phyloP scores from a whole-genome alignment of 2,113 vertebrate genomes.

The Conger conger region DNA sequence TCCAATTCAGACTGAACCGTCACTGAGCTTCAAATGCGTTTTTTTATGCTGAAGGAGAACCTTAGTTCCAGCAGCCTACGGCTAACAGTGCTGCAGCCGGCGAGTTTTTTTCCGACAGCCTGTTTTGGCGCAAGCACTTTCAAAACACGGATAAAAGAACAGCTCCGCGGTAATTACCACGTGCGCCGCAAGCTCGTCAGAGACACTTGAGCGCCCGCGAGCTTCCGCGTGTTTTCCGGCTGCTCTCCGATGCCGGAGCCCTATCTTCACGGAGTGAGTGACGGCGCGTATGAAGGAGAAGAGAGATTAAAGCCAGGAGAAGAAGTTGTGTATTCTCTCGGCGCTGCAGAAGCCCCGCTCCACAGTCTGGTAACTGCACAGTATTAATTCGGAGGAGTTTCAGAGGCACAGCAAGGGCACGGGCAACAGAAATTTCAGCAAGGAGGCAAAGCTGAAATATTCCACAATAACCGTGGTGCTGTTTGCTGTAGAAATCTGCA shows the following conservation, averaged over 20 bases:
- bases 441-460: too few relatives aligned
- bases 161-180: not conserved
- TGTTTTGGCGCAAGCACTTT: not conserved
- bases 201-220: too few relatives aligned
- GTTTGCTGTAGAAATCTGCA: too few relatives aligned
- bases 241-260: too few relatives aligned
- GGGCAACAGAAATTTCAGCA: too few relatives aligned
- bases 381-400: too few relatives aligned
- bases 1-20: not conserved
- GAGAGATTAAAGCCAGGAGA: not conserved
- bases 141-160: not conserved
- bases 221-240: too few relatives aligned
- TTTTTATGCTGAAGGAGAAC: too few relatives aligned
- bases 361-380: too few relatives aligned
- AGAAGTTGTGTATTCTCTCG: not conserved
- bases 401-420: too few relatives aligned
- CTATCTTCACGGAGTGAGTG: not conserved
- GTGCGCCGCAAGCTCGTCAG: not conserved
- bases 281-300: not conserved
- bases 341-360: not conserved
- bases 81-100: not conserved
- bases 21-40: not conserved
- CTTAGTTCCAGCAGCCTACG: not conserved
- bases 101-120: not conserved
- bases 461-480: too few relatives aligned